Base-by-base conservation (phyloP, 2,797 vertebrate genomes). In the Crocidura indochinensis region DNA sequence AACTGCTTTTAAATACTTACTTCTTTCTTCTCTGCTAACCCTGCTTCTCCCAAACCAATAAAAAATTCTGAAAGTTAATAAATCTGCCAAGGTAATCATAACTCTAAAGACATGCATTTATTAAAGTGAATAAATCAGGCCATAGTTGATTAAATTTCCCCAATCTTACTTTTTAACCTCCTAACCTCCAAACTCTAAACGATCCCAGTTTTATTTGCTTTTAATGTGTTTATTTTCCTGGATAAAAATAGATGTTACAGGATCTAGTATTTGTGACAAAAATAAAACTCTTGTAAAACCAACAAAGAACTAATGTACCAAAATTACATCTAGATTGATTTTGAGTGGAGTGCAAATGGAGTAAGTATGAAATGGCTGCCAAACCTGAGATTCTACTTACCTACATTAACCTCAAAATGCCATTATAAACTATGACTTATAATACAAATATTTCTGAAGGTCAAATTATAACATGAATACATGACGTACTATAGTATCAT, bases 181-280 rank as follows among this genome's bases (percentile, higher is more conserved):
- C 51, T 12, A 44, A 8, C 53, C 44, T 10, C 24, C 10, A 85
- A 92, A 90, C 6, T 14, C 27, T 68, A 89, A 92, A 78, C 9
- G 9, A 84, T 64, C 27, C 56, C 69, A 89, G 51, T 19, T 72
- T 38, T 77, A 51, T 90, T 84, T 44, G 5, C 76, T 94, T 84
- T 79, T 74, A 67, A 38, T 65, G 0, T 68, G 80, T 82, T 27
- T 84, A 17, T 89, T 93, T 94, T 81, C 84, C 69, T 86, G 79
- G 69, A 87, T 84, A 84, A 81, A 92, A 95, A 95, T 79, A 96
- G 56, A 88, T 7, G 14, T 92, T 67, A 29, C 87, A 91, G n/a
- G 24, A 85, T 91, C 38, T 84, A 89, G 49, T 69, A 71, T 87
- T 87, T 86, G 71, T 77, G 67, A 78, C 9, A 93, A 56, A 77